phyloP scores from a whole-genome alignment of 2,888 invertebrate genomes.

The Hirtodrosophila confusa region DNA sequence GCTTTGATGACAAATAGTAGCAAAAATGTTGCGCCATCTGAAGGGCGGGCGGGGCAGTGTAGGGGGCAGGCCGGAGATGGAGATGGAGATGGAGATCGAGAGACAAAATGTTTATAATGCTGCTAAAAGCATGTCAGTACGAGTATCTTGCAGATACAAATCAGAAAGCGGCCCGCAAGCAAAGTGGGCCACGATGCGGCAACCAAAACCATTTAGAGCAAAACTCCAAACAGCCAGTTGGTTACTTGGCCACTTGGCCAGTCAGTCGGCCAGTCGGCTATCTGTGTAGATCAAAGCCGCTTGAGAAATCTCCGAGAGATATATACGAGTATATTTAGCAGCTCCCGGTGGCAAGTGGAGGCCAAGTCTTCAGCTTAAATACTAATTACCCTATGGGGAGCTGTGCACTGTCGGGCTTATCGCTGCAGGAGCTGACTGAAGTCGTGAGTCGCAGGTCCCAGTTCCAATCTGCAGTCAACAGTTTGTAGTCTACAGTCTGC shows the following conservation, averaged over 20 bases:
- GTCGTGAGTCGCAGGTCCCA: slow-evolving; percentile 46
- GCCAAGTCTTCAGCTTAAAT: slow-evolving; percentile 62
- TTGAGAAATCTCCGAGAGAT: slow-evolving; percentile 49
- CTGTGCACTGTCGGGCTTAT: slow-evolving; percentile 36
- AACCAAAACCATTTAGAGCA: slow-evolving; percentile 16
- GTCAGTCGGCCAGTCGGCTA: slow-evolving; percentile 48
- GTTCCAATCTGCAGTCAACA: too few relatives aligned
- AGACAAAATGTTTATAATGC: slow-evolving; percentile 74
- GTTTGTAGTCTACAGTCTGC: slow-evolving; percentile 6
- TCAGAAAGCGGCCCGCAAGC: slow-evolving; percentile 56
- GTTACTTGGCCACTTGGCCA: too few relatives aligned
- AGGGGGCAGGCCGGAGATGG: background rate
- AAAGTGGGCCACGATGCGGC: slow-evolving; percentile 69
- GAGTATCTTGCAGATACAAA: slow-evolving; percentile 69
- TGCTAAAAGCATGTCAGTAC: slow-evolving; percentile 73
- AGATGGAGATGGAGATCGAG: slow-evolving; percentile 24
- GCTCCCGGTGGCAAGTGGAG: slow-evolving; percentile 68
- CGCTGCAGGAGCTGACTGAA: slow-evolving; percentile 40
- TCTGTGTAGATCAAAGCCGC: slow-evolving; percentile 65
- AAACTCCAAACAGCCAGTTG: background rate
- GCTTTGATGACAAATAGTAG: slow-evolving; percentile 72
- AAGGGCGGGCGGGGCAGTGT: background rate
- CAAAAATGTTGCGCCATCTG: slow-evolving; percentile 69
- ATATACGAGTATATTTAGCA: slow-evolving; percentile 58
- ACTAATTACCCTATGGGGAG: slow-evolving; percentile 82